These are phyloP conservation scores for Rhabdomys dilectus DNA, from an alignment of 2,113 vertebrate genomes.

Conservation along the genomic window DNA sequence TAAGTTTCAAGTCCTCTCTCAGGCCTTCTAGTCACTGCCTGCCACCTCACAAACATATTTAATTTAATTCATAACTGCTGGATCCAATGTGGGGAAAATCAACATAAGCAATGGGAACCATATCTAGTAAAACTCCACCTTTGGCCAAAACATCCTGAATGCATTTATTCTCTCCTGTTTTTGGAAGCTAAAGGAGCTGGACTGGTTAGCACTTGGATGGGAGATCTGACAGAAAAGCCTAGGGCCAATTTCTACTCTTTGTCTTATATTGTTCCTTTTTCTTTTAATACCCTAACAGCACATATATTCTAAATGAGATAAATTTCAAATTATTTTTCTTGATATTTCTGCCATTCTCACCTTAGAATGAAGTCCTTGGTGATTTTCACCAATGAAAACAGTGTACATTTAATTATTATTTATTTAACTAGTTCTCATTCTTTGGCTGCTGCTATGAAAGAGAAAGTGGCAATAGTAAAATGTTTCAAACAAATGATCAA, in stretches of 20 bases:
- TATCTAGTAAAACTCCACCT: neutral
- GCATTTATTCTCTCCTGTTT: neutral
- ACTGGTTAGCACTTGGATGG: neutral
- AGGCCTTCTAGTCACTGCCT: neutral
- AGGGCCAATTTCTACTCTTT: neutral
- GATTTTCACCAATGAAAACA: neutral
- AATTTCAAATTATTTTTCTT: neutral
- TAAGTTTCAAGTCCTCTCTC: neutral
- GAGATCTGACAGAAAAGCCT: neutral
- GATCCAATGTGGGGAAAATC: neutral
- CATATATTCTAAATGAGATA: neutral
- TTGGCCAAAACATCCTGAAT: neutral
- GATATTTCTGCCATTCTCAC: fast-evolving
- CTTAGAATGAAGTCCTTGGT: neutral
- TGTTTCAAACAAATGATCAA: neutral
- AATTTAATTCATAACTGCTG: neutral
- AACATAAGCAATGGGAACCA: neutral
- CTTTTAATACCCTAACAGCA: neutral
- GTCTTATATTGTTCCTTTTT: neutral
- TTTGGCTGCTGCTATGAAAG: neutral
- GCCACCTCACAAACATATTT: neutral
- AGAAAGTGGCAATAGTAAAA: neutral
- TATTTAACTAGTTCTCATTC: neutral
- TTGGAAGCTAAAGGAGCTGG: neutral
- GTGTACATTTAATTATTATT: neutral